A percentile compares a stretch with the other conserved stretches of the same genome.
phyloP scores from a whole-genome alignment of 2,797 vertebrate genomes.

The Siniperca obscura region DNA sequence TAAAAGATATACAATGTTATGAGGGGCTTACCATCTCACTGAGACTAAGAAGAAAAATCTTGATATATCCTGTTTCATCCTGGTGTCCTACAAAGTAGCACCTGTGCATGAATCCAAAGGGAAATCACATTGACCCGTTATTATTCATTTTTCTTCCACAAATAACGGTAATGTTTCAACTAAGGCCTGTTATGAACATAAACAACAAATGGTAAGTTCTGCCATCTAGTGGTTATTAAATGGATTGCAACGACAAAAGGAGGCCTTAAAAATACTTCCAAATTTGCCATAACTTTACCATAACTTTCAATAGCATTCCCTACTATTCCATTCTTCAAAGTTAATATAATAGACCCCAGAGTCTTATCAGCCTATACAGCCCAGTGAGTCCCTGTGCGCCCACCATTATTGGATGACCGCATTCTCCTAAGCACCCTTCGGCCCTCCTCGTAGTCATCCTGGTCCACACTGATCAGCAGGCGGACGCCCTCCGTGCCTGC shows the following conservation, averaged over 20 bases:
- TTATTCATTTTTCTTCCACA: conserved; percentile 28
- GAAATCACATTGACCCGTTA: conserved; percentile 39
- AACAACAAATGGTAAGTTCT: conserved; percentile 71
- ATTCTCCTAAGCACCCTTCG: conserved; percentile 81
- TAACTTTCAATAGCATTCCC: background rate
- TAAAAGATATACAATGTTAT: conserved; percentile 18
- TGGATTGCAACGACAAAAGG: conserved; percentile 54
- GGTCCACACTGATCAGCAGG: conserved; percentile 93
- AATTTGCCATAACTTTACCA: conserved; percentile 1
- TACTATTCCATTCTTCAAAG: conserved; percentile 3
- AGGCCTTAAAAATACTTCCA: conserved; percentile 42
- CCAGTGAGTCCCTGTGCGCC: conserved; percentile 32
- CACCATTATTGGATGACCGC: conserved; percentile 38
- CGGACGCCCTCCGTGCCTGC: conserved; percentile 91
- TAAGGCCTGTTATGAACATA: conserved; percentile 34
- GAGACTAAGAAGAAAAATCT: conserved; percentile 44
- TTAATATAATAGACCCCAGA: conserved; percentile 25
- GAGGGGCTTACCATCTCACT: conserved; percentile 45
- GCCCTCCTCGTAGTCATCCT: conserved; percentile 94
- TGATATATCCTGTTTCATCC: conserved; percentile 32
- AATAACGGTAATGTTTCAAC: conserved; percentile 34
- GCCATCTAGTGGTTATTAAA: conserved; percentile 72
- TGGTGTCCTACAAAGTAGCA: conserved; percentile 58
- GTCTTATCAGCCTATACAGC: conserved; percentile 33
- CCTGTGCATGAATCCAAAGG: conserved; percentile 61